Conservation (phyloP, 30 jellyfish, hydroid and myxozoan species). For the Chironex yamaguchii region DNA sequence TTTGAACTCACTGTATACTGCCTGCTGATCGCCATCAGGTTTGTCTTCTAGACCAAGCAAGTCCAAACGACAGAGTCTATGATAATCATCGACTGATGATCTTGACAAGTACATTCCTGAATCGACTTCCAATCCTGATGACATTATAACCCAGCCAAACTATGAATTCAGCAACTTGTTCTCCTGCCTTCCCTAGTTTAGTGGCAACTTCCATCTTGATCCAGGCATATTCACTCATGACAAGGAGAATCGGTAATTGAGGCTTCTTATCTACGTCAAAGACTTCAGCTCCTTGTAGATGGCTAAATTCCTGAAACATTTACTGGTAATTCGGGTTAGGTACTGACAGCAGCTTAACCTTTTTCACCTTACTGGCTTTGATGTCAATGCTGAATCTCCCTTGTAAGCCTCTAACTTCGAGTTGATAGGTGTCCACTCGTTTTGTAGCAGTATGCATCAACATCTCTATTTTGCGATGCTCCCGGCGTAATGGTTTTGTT, state of each 20-base stretch:
- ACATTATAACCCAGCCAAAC: constrained; percentile 87
- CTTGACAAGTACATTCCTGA: constrained; percentile 42
- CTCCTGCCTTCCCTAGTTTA: constrained; percentile 60
- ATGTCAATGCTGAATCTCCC: constrained; percentile 2
- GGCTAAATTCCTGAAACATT: constrained; percentile 42
- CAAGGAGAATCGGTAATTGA: constrained; percentile 39
- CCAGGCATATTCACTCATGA: constrained; percentile 55
- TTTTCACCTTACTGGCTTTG: constrained; percentile 42
- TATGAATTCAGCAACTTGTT: constrained; percentile 78
- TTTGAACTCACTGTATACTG: constrained; percentile 62
- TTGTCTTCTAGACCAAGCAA: constrained; percentile 75
- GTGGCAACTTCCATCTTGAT: constrained; percentile 57
- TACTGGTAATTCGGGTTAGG: constrained; percentile 53
- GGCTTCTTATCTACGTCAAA: constrained; percentile 35
- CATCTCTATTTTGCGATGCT: constrained; percentile 56
- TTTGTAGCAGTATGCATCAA: constrained; percentile 33
- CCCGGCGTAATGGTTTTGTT: constrained; percentile 50
- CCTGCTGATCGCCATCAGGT: constrained; percentile 72
- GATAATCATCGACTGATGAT: constrained; percentile 59
- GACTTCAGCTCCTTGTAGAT: constrained; percentile 55
- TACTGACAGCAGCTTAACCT: constrained; percentile 43
- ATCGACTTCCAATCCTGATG: constrained; percentile 52
- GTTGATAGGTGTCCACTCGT: constrained; percentile 37
- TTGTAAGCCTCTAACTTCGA: constrained; percentile 16
- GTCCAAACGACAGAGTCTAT: constrained; percentile 66